Percentiles rank a stretch among this genome's conserved stretches.
phyloP scores from a whole-genome alignment of 2,888 invertebrate species.

The Punctoribates punctum region DNA sequence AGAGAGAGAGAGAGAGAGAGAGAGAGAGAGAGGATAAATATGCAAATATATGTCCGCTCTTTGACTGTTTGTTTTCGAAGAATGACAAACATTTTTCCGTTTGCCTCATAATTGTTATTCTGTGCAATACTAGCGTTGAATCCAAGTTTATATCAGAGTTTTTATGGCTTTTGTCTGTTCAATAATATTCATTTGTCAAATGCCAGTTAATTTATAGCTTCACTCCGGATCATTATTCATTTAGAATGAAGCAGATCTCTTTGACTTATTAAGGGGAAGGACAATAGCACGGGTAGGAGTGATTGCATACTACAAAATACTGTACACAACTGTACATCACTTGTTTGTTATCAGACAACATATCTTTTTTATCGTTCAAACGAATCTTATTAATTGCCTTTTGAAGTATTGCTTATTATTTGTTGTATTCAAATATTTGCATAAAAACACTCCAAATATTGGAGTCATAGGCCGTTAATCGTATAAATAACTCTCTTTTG shows the following conservation, averaged over 20 bases:
- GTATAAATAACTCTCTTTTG: no score
- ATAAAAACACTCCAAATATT: no score
- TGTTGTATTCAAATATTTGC: neutral
- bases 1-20: no score
- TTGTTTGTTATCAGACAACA: conserved; percentile 28
- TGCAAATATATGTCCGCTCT: neutral
- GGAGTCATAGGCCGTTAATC: no score
- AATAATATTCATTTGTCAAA: conserved; percentile 32
- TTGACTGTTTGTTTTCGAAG: neutral
- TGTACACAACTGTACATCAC: conserved; percentile 21
- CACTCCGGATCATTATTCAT: conserved; percentile 22
- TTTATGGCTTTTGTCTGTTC: conserved; percentile 22
- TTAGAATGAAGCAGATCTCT: conserved; percentile 20
- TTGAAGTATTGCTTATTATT: neutral
- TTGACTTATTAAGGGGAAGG: conserved; percentile 30
- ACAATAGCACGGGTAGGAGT: conserved; percentile 25
- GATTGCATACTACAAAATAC: neutral
- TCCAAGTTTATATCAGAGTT: neutral
- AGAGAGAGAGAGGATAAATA: neutral
- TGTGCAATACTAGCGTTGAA: neutral
- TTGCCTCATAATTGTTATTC: neutral
- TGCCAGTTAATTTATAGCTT: conserved; percentile 25
- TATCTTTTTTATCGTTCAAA: conserved; percentile 10
- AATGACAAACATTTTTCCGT: neutral
- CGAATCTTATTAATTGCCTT: conserved; percentile 24